A percentile compares a stretch with the other conserved stretches of the same genome.
These are phyloP conservation scores for Pangasius mekongensis DNA, from an alignment of 2,797 vertebrate genomes.

Conservation along the genomic window DNA sequence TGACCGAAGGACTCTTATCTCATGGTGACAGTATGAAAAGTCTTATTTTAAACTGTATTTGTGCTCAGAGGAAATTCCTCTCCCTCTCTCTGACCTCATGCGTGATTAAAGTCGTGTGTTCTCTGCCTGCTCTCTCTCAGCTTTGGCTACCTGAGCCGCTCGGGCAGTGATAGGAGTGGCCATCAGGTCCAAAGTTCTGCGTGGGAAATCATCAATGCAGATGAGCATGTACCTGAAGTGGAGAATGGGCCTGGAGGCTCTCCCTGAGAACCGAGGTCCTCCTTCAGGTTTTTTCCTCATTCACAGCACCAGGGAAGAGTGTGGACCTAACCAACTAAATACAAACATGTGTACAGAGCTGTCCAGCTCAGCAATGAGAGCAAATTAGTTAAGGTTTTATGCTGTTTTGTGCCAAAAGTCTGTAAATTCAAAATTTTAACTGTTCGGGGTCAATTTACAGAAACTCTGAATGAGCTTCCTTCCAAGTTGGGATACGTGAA, in stretches of 20 bases:
- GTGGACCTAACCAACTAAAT: neutral
- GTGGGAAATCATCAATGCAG: constrained; percentile 80
- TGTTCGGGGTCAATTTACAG: neutral
- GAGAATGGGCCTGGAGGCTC: constrained; percentile 40
- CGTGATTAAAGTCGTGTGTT: constrained; percentile 28
- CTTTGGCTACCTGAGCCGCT: constrained; percentile 85
- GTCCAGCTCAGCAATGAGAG: neutral
- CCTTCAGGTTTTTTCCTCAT: neutral
- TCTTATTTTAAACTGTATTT: constrained; percentile 8
- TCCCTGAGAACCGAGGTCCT: constrained; percentile 27
- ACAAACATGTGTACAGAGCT: neutral
- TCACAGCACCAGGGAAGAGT: neutral
- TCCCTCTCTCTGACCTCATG: constrained; percentile 58
- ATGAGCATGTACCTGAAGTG: constrained; percentile 66
- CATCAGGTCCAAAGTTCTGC: constrained; percentile 69
- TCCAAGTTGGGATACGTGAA: neutral
- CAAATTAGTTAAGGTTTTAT: neutral
- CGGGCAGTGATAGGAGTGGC: constrained; percentile 66
- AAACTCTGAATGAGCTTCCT: neutral
- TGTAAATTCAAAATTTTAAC: neutral
- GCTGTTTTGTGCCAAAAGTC: neutral
- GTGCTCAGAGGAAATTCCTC: constrained; percentile 53
- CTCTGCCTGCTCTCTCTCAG: constrained; percentile 68
- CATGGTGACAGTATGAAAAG: neutral
- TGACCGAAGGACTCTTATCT: constrained; percentile 11